Evolutionary conservation across 2,113 vertebrate genomes (phyloP).

Genomic region (Halcyon senegalensis): DNA sequence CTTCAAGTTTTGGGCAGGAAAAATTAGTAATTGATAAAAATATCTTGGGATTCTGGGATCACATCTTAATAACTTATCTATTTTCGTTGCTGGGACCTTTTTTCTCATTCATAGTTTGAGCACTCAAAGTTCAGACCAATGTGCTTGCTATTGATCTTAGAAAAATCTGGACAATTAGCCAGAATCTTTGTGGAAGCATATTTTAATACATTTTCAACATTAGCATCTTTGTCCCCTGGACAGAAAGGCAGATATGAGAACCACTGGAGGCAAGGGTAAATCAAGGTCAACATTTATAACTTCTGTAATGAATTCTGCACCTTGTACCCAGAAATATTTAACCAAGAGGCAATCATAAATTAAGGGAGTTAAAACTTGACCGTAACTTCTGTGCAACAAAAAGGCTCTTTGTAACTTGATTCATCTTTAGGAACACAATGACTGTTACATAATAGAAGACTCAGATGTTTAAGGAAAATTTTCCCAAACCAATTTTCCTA

Average conservation of each 20-base stretch:
- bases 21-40: background rate
- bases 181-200: conserved; percentile 38
- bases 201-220: conserved; percentile 56
- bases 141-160: conserved; percentile 56
- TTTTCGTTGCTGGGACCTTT: conserved; percentile 22
- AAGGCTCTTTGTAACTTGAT: conserved; percentile 51
- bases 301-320: conserved; percentile 36
- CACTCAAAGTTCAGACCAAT: background rate
- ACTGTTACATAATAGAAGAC: conserved; percentile 36
- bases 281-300: conserved; percentile 51
- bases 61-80: background rate
- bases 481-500: background rate
- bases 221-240: background rate
- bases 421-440: conserved; percentile 10
- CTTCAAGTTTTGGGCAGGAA: background rate
- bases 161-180: conserved; percentile 58
- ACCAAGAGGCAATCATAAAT: conserved; percentile 35
- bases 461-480: background rate
- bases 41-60: background rate
- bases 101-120: conserved; percentile 27
- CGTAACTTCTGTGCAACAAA: background rate
- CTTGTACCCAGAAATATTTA: conserved; percentile 7
- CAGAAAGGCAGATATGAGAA: conserved; percentile 1
- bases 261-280: conserved; percentile 12
- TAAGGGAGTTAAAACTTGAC: conserved; percentile 13